These are phyloP conservation scores for Brienomyrus brachyistius DNA, from an alignment of 2,113 vertebrate genomes.

Conservation along the genomic window DNA sequence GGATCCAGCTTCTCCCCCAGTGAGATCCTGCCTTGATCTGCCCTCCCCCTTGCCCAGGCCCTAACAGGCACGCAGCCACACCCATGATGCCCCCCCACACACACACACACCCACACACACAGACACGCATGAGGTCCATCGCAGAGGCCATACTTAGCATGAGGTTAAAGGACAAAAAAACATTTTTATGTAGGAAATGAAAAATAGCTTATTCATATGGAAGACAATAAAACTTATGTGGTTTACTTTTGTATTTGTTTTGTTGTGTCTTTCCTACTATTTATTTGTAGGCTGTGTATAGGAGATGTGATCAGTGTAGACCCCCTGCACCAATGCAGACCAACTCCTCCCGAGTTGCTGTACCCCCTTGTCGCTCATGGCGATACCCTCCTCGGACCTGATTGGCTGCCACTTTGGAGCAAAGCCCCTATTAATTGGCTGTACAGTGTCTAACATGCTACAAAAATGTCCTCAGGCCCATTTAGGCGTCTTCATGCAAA, in stretches of 20 bases:
- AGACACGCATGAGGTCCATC: slow-evolving; percentile 60
- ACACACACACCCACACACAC: slow-evolving; percentile 6
- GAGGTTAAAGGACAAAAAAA: slow-evolving; percentile 56
- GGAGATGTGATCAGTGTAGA: not conserved
- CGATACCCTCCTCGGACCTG: not conserved
- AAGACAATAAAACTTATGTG: slow-evolving; percentile 66
- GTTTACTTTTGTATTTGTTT: slow-evolving; percentile 60
- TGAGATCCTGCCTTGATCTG: not conserved
- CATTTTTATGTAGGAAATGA: slow-evolving; percentile 38
- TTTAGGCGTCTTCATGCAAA: not conserved
- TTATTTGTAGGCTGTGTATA: not conserved
- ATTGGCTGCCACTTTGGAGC: not conserved
- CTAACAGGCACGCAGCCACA: not conserved
- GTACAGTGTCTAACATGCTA: not conserved
- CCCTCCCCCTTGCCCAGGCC: not conserved
- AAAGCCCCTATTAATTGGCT: not conserved
- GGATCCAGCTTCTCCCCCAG: not conserved
- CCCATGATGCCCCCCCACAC: slow-evolving; percentile 20
- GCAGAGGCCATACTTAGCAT: slow-evolving; percentile 70
- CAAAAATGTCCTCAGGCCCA: not conserved
- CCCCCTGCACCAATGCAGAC: not conserved
- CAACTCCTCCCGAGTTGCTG: not conserved
- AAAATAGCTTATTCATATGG: slow-evolving; percentile 54
- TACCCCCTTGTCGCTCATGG: not conserved
- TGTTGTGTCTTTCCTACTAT: slow-evolving; percentile 36